phyloP scores from a whole-genome alignment of 2,797 vertebrate genomes.

The Chelidonichthys spinosus region DNA sequence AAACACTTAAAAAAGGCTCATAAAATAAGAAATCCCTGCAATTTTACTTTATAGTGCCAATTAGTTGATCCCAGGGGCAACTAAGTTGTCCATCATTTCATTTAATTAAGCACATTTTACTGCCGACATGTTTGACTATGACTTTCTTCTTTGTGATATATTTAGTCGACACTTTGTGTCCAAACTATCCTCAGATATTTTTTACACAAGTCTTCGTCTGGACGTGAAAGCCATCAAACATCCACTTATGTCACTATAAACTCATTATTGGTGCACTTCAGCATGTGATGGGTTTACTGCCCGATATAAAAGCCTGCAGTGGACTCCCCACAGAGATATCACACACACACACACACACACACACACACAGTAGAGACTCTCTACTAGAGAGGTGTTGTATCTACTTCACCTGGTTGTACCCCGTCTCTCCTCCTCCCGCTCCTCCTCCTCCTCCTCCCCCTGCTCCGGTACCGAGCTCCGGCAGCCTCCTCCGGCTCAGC shows the following conservation, averaged over 20 bases:
- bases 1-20: neutral
- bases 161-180: neutral
- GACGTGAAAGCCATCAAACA: neutral
- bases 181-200: neutral
- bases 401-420: constrained; percentile 64
- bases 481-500: constrained; percentile 77
- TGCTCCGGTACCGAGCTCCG: constrained; percentile 64
- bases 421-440: constrained; percentile 32
- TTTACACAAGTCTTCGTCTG: neutral
- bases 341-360: neutral
- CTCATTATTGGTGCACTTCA: neutral
- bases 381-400: neutral
- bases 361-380: neutral
- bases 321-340: constrained; percentile 5
- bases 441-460: constrained; percentile 38
- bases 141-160: neutral
- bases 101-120: neutral
- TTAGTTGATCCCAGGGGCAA: neutral
- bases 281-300: neutral
- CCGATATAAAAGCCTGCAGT: neutral
- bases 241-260: neutral
- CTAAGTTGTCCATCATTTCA: too few species aligned
- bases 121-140: neutral
- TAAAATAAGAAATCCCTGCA: neutral
- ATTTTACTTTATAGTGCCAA: neutral